Base-by-base conservation (phyloP, 2,113 vertebrate species). In the Dicerorhinus sumatrensis region DNA sequence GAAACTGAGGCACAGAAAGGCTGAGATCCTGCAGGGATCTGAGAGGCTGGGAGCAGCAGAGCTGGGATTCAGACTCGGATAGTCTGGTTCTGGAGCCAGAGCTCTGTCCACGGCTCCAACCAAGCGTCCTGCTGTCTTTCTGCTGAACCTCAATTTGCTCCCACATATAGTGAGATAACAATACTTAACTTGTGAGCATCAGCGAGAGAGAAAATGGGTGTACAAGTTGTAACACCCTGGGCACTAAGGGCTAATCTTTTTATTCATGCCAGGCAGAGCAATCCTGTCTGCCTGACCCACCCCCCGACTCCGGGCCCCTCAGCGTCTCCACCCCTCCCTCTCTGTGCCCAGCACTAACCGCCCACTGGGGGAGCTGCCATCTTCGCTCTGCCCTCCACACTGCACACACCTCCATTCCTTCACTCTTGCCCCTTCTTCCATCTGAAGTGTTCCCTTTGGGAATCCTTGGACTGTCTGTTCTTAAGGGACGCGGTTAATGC, bases 391-490 rank as follows among this genome's bases (percentile, higher is more conserved):
- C 58, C 33, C 17, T 73, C 25, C 8, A 6, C 42, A 51, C 56
- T 20, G 13, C 2, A 0, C 2, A 33, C 5, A 3, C 4, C 16
- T 60, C 31, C 6, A 3, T 13, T 1, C 18, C 31, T 18, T 11
- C 16, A 10, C 33, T 75, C 25, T 29, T 16, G 16, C 9, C 11
- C 20, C 54, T 33, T 13, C 21, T 72, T 72, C 25, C 11, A 42
- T 69, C 13, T 36, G 72, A 58, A n/a, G 14, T 14, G 21, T 29
- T n/a, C 36, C 6, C 48, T 69, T n/a, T 56, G 18, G 36, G 29
- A 27, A 69, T 23, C 48, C 39, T 60, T 3, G 14, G 8, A 48
- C 3, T 5, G 39, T 80, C 11, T 5, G 25, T 39, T 39, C 62
- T 58, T 33, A 46, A 29, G 7, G 21, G 5, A 42, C 21, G 17